phyloP scores from a whole-genome alignment of 2,797 vertebrate genomes.

The Microctenopoma lineatum region DNA sequence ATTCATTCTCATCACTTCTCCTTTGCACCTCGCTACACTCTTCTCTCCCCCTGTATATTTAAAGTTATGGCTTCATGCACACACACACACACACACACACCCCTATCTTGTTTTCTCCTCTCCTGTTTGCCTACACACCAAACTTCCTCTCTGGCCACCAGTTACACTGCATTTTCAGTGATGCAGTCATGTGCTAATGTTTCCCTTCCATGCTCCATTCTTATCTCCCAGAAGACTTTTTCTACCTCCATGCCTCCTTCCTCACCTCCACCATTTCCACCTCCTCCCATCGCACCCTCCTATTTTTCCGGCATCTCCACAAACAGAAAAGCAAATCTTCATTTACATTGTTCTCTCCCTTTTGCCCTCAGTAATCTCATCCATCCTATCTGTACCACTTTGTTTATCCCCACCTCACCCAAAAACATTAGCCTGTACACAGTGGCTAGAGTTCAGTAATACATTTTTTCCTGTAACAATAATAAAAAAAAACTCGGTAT shows the following conservation, averaged over 20 bases:
- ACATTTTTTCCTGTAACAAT: conserved; percentile 19
- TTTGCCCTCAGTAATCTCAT: conserved; percentile 59
- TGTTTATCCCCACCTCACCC: conserved; percentile 25
- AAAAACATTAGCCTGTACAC: conserved; percentile 8
- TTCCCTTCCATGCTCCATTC: conserved; percentile 49
- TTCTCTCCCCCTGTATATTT: conserved; percentile 24
- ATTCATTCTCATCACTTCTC: conserved; percentile 68
- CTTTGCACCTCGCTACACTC: conserved; percentile 46
- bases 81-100: conserved; percentile 15
- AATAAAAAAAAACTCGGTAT: neutral
- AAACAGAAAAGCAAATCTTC: conserved; percentile 36
- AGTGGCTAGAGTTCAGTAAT: conserved; percentile 42
- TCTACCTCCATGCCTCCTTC: conserved; percentile 51
- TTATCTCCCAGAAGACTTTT: conserved; percentile 61
- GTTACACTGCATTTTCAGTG: conserved; percentile 54
- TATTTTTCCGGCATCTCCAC: conserved; percentile 24
- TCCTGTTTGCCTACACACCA: conserved; percentile 35
- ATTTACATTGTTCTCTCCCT: conserved; percentile 3
- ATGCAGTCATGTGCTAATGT: conserved; percentile 65
- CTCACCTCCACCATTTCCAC: conserved; percentile 16
- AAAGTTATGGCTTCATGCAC: conserved; percentile 1
- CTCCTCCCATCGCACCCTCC: neutral
- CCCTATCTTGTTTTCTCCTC: conserved; percentile 27
- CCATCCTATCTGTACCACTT: conserved; percentile 26
- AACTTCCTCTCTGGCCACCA: conserved; percentile 47